A percentile compares a stretch with the other conserved stretches of the same genome.
These are phyloP conservation scores for Copidosoma aretas DNA, from an alignment of 2,888 invertebrate genomes.

Conservation along the genomic window DNA sequence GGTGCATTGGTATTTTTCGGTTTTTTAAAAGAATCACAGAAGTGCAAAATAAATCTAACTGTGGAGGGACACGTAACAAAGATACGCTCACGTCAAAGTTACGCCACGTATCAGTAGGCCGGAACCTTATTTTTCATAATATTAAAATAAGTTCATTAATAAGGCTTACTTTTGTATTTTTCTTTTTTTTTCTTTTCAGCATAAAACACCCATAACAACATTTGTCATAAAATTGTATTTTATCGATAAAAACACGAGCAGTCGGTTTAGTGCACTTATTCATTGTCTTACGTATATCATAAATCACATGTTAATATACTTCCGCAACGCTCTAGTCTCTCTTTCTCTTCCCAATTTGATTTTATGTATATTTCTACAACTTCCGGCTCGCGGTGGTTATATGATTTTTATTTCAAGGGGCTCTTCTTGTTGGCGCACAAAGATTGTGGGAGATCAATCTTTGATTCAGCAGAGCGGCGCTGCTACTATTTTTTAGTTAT, in stretches of 20 bases:
- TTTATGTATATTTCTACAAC: not conserved
- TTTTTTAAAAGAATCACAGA: too few species aligned
- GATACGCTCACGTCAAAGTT: conserved; percentile 2
- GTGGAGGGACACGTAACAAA: conserved; percentile 11
- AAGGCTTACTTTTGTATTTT: too few species aligned
- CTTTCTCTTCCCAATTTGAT: conserved; percentile 1
- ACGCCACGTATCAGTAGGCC: conserved; percentile 21
- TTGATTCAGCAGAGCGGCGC: conserved; percentile 55
- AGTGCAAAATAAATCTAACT: not conserved
- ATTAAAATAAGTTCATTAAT: too few species aligned
- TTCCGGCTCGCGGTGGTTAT: not conserved
- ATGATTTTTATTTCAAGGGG: conserved; percentile 39
- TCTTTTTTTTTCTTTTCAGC: too few species aligned
- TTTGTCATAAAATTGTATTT: too few species aligned
- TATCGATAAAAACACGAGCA: too few species aligned
- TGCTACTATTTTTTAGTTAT: not conserved
- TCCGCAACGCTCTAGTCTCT: conserved; percentile 18
- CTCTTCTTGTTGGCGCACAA: conserved; percentile 59
- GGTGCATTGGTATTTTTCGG: not conserved
- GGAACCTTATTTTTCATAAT: conserved; percentile 17
- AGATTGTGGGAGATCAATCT: conserved; percentile 56
- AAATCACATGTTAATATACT: not conserved
- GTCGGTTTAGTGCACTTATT: too few species aligned
- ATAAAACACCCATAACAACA: too few species aligned
- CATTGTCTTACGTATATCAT: too few species aligned